These are phyloP conservation scores for Alosa alosa DNA, from an alignment of 2,113 vertebrate species.

Conservation along the genomic window DNA sequence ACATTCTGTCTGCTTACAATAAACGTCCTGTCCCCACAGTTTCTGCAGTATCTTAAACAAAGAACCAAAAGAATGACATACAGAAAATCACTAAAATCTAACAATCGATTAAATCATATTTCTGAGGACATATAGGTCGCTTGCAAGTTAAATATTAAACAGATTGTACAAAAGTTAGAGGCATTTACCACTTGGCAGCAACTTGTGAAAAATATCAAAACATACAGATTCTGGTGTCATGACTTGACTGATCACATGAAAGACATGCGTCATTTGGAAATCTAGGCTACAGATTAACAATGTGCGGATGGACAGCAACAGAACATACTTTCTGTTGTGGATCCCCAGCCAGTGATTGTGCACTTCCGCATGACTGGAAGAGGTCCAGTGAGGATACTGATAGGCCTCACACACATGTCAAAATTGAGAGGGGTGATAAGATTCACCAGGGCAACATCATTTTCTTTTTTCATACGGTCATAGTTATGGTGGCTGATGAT, in stretches of 20 bases:
- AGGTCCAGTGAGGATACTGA: conserved; percentile 49
- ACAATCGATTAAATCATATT: background rate
- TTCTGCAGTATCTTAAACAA: no score
- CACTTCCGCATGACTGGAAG: conserved; percentile 48
- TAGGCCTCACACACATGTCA: conserved; percentile 57
- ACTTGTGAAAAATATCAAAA: background rate
- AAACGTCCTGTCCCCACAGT: no score
- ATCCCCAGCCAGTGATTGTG: conserved; percentile 70
- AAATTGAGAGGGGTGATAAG: conserved; percentile 59
- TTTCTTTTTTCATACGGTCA: conserved; percentile 51
- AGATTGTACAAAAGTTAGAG: background rate
- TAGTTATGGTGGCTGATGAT: conserved; percentile 58
- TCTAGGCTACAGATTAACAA: background rate
- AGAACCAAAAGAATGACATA: no score
- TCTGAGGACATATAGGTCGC: background rate
- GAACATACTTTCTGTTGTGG: conserved; percentile 64
- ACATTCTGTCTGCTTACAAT: no score
- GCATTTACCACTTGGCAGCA: background rate
- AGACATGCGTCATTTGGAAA: background rate
- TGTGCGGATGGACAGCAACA: background rate
- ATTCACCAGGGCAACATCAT: conserved; percentile 65
- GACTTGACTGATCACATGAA: background rate
- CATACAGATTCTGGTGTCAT: background rate
- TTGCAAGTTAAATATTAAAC: background rate
- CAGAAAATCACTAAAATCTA: no score